phyloP scores from a whole-genome alignment of 2,888 invertebrate genomes.

The Drosophila mayaguana region DNA sequence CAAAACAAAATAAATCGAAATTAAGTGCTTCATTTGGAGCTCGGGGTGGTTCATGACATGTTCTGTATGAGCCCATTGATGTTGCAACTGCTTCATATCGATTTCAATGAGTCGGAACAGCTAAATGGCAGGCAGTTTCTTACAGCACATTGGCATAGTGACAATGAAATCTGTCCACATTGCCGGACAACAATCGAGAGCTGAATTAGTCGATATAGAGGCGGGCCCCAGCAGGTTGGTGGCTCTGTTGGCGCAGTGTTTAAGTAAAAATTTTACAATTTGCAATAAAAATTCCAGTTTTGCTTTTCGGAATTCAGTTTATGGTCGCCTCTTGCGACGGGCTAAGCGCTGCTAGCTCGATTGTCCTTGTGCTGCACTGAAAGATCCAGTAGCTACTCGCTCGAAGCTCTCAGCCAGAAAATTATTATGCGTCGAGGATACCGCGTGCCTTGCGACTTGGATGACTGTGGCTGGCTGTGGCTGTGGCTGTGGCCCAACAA shows the following conservation, averaged over 20 bases:
- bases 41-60: neutral
- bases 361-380: constrained; percentile 38
- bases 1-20: constrained; percentile 9
- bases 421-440: constrained; percentile 69
- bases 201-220: neutral
- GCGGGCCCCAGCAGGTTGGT: constrained; percentile 6
- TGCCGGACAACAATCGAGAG: constrained; percentile 39
- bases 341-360: constrained; percentile 29
- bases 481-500: constrained; percentile 52
- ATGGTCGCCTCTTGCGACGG: constrained; percentile 23
- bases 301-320: constrained; percentile 76
- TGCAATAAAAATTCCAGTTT: constrained; percentile 80
- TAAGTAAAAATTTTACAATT: constrained; percentile 78
- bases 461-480: neutral
- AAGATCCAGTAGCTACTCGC: constrained; percentile 41
- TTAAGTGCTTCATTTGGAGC: constrained; percentile 19
- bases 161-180: constrained; percentile 64
- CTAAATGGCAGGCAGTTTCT: constrained; percentile 37
- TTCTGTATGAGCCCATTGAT: constrained; percentile 13
- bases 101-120: constrained; percentile 45
- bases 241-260: constrained; percentile 47
- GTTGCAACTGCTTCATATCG: constrained; percentile 54
- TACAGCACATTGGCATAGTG: constrained; percentile 61
- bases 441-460: constrained; percentile 24
- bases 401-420: constrained; percentile 63